Evolutionary conservation across 2,113 vertebrate genomes (phyloP).

Genomic region (Lophotis ruficrista): DNA sequence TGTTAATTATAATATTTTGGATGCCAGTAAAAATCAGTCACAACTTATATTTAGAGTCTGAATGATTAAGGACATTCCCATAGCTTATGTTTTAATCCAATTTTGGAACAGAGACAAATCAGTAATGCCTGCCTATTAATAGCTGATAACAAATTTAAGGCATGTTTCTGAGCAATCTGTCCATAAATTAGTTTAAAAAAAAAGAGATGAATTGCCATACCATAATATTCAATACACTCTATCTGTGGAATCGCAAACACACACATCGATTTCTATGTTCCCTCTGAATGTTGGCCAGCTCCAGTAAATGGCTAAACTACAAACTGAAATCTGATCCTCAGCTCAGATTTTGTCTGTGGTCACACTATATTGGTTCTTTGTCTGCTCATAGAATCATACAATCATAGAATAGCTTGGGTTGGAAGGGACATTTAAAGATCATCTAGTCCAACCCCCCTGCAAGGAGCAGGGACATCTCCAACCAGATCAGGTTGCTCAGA

Average conservation of each 20-base stretch:
- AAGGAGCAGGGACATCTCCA: not conserved
- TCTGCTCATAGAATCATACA: not conserved
- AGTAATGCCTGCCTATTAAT: constrained; percentile 30
- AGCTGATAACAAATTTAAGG: constrained; percentile 17
- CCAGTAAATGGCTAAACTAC: not conserved
- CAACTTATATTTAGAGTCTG: constrained; percentile 36
- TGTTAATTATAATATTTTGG: constrained; percentile 32
- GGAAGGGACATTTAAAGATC: not conserved
- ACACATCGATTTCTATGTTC: not conserved
- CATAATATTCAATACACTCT: not conserved
- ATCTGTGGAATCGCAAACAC: not conserved
- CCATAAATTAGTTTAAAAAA: not conserved
- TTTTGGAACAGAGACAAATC: constrained; percentile 34
- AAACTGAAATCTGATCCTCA: not conserved
- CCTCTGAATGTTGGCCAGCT: not conserved
- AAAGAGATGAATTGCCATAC: not conserved
- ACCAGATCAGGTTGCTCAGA: not conserved
- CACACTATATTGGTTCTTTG: not conserved
- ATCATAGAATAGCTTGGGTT: not conserved
- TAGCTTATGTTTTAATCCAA: constrained; percentile 18
- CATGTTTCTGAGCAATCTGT: constrained; percentile 22
- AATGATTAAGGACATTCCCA: constrained; percentile 33
- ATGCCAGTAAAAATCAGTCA: constrained; percentile 26
- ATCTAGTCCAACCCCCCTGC: not conserved
- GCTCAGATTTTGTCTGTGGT: not conserved